phyloP scores from a whole-genome alignment of 2,797 vertebrate species.

The Thripadectes ignobilis region DNA sequence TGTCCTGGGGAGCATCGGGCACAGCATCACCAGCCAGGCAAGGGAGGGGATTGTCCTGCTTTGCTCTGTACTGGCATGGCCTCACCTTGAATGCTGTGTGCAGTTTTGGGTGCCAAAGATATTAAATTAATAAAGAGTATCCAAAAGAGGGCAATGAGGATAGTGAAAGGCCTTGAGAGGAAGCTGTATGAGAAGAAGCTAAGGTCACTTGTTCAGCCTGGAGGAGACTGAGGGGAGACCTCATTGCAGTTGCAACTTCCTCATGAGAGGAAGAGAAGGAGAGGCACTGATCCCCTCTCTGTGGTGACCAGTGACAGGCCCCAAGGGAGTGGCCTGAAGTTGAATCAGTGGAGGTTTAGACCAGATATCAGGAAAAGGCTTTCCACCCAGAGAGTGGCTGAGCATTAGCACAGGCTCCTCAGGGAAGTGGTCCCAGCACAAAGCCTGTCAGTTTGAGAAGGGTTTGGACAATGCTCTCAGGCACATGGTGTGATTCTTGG shows the following conservation, averaged over 20 bases:
- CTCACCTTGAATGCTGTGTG: neutral
- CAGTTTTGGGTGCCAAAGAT: rapidly evolving
- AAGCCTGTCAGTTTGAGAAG: neutral
- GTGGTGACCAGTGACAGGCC: no score
- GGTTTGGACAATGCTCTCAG: no score
- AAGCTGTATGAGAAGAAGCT: rapidly evolving
- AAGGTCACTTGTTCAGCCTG: neutral
- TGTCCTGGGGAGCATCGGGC: neutral
- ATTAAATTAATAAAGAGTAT: neutral
- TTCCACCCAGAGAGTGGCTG: neutral
- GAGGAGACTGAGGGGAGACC: neutral
- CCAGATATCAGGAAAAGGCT: neutral
- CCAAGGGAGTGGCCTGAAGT: no score
- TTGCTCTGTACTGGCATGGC: rapidly evolving
- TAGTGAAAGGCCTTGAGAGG: neutral
- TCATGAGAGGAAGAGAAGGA: neutral
- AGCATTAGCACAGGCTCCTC: neutral
- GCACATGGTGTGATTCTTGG: neutral
- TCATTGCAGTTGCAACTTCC: neutral
- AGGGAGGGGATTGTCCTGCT: neutral
- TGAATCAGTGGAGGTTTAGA: neutral
- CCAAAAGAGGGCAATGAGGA: neutral
- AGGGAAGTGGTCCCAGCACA: neutral
- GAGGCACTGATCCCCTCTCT: neutral
- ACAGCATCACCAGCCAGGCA: rapidly evolving